These are phyloP conservation scores for Manduca sexta DNA, from an alignment of 1,140 invertebrate species.

Conservation along the genomic window DNA sequence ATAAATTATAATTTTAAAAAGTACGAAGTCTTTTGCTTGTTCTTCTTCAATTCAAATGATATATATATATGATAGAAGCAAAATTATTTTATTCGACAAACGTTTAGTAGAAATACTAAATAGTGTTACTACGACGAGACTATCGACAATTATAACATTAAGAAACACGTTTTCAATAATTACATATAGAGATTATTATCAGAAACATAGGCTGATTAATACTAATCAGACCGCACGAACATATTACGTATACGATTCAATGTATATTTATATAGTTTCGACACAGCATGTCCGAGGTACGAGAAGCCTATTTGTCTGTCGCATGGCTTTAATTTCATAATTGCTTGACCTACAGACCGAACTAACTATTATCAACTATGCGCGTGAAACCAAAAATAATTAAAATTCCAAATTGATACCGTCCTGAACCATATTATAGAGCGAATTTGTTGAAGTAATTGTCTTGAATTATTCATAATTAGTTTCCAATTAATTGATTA, in stretches of 20 bases:
- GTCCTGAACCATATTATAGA: neutral
- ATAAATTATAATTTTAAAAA: too few species aligned
- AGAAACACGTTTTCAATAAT: too few species aligned
- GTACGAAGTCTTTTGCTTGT: too few species aligned
- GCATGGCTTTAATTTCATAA: conserved; percentile 11
- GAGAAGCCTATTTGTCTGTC: conserved; percentile 12
- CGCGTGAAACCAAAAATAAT: neutral
- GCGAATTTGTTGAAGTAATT: neutral
- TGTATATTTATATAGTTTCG: conserved; percentile 5
- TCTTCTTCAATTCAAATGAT: too few species aligned
- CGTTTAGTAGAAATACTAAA: too few species aligned
- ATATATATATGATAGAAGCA: too few species aligned
- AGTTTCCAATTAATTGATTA: conserved; percentile 1
- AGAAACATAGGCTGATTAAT: neutral
- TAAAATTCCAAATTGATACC: neutral
- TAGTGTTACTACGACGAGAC: too few species aligned
- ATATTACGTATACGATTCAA: neutral
- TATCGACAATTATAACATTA: too few species aligned
- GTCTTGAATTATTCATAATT: neutral
- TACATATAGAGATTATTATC: too few species aligned
- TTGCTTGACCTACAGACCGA: conserved; percentile 18
- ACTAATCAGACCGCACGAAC: neutral
- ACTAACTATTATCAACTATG: neutral
- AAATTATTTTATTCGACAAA: too few species aligned
- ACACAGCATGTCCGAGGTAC: conserved; percentile 8